Base-by-base conservation (phyloP, 2,797 vertebrate genomes). In the Cirrhinus mrigala region DNA sequence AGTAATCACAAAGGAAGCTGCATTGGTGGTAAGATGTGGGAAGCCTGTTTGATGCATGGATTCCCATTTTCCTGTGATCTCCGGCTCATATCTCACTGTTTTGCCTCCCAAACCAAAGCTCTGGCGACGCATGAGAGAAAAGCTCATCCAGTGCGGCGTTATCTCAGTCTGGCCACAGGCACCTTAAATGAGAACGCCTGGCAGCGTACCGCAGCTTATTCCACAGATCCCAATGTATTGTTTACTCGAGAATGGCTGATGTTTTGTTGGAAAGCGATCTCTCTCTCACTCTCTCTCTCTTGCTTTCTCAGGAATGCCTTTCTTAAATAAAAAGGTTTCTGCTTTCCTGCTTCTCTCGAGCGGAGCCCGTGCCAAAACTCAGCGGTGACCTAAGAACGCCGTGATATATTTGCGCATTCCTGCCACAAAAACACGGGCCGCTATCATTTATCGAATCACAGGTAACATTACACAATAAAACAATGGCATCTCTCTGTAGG, bases 401-500 rank as follows among this genome's bases (percentile, higher is more conserved):
- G 89, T 91, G 92, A 93, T 92, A 92, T 92, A 92, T 93, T 90
- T 90, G 83, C 89, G 89, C 93, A 94, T 94, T 92, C 92, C 91
- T 92, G 90, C 90, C 91, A 92, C 92, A 92, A 92, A 94, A 93
- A 94, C 91, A 90, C 68, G 37, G 89, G 86, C 85, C 84, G 90
- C 92, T 94, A 94, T 94, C 93, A 20, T 83, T 91, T 92, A 92
- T 88, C 90, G 88, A 90, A 92, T 93, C 92, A 79, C 91, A 92
- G 94, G 91, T 95, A 93, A 91, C 91, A 75, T 95, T 94, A 94
- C 93, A 91, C 83, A 90, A 94, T 94, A 93, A 94, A 92, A 95
- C 94, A 95, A 94, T 93, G 91, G 85, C 91, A 91, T 94, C 90
- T 91, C 92, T 95, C 92, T 92, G 92, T 90, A 88, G 89, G 87